These are phyloP conservation scores for Pangasius larnaudii DNA, from an alignment of 2,797 vertebrate species.

Conservation along the genomic window DNA sequence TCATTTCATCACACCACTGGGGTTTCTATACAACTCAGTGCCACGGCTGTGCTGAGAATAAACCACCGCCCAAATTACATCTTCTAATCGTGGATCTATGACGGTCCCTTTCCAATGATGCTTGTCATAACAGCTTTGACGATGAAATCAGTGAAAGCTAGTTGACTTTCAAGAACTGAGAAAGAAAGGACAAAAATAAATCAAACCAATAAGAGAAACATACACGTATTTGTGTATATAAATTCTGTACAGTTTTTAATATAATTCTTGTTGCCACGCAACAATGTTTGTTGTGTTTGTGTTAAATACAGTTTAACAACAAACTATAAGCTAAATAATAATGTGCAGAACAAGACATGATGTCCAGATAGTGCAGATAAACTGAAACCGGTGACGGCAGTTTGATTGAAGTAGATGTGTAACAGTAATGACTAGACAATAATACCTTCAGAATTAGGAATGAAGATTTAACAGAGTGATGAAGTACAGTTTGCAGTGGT, in stretches of 20 bases:
- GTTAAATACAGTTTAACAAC: background rate
- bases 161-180: background rate
- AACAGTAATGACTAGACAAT: background rate
- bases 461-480: background rate
- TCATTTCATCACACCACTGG: background rate
- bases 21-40: background rate
- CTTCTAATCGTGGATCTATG: background rate
- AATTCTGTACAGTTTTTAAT: background rate
- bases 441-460: background rate
- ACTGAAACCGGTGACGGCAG: background rate
- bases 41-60: background rate
- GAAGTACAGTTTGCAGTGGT: background rate
- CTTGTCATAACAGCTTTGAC: background rate
- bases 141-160: background rate
- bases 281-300: background rate
- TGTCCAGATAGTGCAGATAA: background rate
- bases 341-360: background rate
- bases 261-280: background rate
- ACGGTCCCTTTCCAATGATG: background rate
- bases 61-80: background rate
- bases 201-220: background rate
- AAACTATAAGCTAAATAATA: background rate
- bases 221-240: background rate
- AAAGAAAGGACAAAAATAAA: background rate
- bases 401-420: background rate